Base-by-base conservation (phyloP, 2,797 vertebrate genomes). In the Girardinus metallicus region DNA sequence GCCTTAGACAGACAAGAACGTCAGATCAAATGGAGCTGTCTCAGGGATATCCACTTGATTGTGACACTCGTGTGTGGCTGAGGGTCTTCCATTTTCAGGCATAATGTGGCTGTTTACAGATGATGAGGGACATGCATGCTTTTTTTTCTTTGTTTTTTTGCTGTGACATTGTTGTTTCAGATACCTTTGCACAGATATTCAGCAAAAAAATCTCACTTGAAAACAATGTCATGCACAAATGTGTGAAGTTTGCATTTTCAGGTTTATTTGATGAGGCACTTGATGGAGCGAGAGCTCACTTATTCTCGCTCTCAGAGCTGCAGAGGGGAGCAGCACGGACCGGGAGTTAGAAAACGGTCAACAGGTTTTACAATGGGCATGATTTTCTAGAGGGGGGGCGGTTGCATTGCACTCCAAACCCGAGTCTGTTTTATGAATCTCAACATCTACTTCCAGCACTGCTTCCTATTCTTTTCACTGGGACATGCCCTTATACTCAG, bases 31-130 rank as follows among this genome's bases (percentile, higher is more conserved):
- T 92, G 88, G 93, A 91, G 87, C 77, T 87, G 91, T 94, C 95
- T 96, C 95, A 95, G 95, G 95, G 94, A 95, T 94, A 90, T 95
- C 95, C 94, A 92, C 31, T 91, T 94, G 94, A 93, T 93, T 91
- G 93, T 90, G 93, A 94, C 89, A 82, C 91, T 92, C 89, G 73
- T 87, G 79, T 91, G 89, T 88, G 87, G 89, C 85, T 90, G 89
- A 93, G 91, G 90, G 93, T 95, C 93, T 95, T 95, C 92, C 94
- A 94, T 92, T 91, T 71, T 41, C 80, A 85, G 73, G 91, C 86
- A 78, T 84, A 80, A 80, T 60, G 86, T 90, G 74, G 81, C 82
- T 81, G 83, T 87, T 88, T 82, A 80, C 66, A 44, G 80, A 73
- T 68, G 62, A 83, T 43, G 81, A 87, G 77, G 83, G 81, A 79